Base-by-base conservation (phyloP, 2,113 vertebrate genomes). In the Hemibates koningsi region DNA sequence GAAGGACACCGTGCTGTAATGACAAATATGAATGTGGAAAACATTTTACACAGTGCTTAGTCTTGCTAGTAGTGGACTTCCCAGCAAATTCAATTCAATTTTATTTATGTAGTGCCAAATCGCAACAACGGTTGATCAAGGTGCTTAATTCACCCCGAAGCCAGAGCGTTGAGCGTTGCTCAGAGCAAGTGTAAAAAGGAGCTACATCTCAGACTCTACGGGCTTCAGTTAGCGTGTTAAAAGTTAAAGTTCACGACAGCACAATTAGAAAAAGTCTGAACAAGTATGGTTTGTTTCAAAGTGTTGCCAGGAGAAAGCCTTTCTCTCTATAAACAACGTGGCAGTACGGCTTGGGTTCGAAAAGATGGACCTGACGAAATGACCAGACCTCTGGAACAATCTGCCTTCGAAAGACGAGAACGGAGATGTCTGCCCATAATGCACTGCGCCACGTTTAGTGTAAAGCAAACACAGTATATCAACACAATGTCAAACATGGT, bases 301-400 rank as follows among this genome's bases (percentile, higher is more conserved):
- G 21, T 24, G n/a, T 71, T 71, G 66, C 36, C 66, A 43, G 36
- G n/a, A 43, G 66, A 71, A 71, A 71, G 36, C 3, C 38, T 71
- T 71, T 71, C 0, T 71, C 66, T 71, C 36, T 43, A 43, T 16
- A 24, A 71, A 43, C n/a, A 43, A 16, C 0, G 0, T 43, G n/a
- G 38, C 38, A 59, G 3, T 24, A 43, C 1, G 0, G 1, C 36
- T 43, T 43, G 7, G 66, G 66, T 71, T 71, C 5, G 2, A 24
- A 41, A 71, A 71, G 3, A 21, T 71, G 36, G 3, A 71, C 24
- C 7, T 71, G 36, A 43, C 12, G 3, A 43, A 68, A 41, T 41
- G 24, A 57, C 56, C 7, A 12, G 53, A 59, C 56, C 9, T 29
- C 56, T 29, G 56, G 56, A 59, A 59, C 56, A 59, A 3, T 29